These are phyloP conservation scores for Acleris literana DNA, from an alignment of 2,888 invertebrate genomes.

Conservation along the genomic window DNA sequence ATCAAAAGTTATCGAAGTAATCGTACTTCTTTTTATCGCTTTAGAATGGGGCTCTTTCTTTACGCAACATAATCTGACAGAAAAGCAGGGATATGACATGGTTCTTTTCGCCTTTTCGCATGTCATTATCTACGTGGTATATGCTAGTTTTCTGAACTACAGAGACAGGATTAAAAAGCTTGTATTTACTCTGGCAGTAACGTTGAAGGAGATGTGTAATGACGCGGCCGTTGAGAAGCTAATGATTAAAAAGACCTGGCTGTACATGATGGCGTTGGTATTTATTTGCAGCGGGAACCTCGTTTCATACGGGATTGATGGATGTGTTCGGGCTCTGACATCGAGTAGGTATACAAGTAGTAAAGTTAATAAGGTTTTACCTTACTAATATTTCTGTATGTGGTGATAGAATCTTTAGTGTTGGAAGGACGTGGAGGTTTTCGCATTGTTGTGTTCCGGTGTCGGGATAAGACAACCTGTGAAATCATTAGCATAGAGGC, in stretches of 20 bases:
- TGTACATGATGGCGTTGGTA: conserved; percentile 1
- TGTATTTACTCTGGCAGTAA: conserved; percentile 12
- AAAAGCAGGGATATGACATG: conserved; percentile 22
- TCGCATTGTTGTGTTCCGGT: too few relatives aligned
- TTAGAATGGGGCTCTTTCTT: conserved; percentile 10
- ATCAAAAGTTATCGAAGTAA: conserved; percentile 9
- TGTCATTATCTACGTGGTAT: not conserved
- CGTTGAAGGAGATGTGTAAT: conserved; percentile 24
- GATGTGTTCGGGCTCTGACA: conserved; percentile 4
- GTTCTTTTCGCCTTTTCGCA: conserved; percentile 14
- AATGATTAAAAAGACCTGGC: conserved; percentile 17
- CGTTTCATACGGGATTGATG: conserved; percentile 15
- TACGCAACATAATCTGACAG: conserved; percentile 27
- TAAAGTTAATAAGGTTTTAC: not conserved
- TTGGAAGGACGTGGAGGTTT: too few relatives aligned
- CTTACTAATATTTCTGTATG: not conserved
- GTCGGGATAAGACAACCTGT: too few relatives aligned
- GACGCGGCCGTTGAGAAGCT: conserved; percentile 21
- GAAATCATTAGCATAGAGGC: too few relatives aligned
- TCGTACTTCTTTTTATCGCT: conserved; percentile 5
- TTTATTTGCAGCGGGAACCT: conserved; percentile 1
- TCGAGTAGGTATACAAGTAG: conserved; percentile 9
- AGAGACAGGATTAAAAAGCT: conserved; percentile 10
- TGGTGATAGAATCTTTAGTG: too few relatives aligned
- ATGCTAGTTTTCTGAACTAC: conserved; percentile 7